Evolutionary conservation across 2,888 invertebrate genomes (phyloP).

Genomic region (Acrobasis consociella): DNA sequence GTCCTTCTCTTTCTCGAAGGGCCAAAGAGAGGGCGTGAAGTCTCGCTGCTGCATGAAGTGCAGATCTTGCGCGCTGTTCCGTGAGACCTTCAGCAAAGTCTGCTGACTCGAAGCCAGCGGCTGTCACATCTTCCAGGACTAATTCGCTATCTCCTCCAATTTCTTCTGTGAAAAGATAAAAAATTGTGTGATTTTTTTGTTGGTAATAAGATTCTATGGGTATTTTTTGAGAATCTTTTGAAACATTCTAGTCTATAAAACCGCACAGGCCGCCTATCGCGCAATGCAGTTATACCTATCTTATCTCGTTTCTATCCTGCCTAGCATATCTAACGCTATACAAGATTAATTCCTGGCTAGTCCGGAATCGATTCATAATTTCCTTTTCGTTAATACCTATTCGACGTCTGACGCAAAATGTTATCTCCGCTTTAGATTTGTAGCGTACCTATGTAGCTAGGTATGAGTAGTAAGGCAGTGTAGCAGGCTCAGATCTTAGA

Average conservation of each 20-base stretch:
- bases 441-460: too few relatives aligned
- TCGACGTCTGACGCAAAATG: background rate
- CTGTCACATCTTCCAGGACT: constrained; percentile 88
- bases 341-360: background rate
- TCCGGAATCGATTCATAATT: background rate
- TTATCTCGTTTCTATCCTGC: background rate
- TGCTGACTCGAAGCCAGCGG: constrained; percentile 84
- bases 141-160: constrained; percentile 83
- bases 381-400: background rate
- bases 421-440: background rate
- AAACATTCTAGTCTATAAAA: too few relatives aligned
- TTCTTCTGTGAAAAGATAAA: constrained; percentile 57
- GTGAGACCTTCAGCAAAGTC: constrained; percentile 88
- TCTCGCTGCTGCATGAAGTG: constrained; percentile 87
- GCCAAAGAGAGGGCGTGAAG: constrained; percentile 88
- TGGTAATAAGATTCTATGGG: background rate
- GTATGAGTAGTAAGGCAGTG: too few relatives aligned
- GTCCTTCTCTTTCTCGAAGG: constrained; percentile 71
- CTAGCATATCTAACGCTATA: background rate
- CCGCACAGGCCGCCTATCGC: too few relatives aligned
- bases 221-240: too few relatives aligned
- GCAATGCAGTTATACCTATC: too few relatives aligned
- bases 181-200: constrained; percentile 7
- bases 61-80: constrained; percentile 84
- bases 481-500: too few relatives aligned